These are phyloP conservation scores for Eudyptes chrysolophus DNA, from an alignment of 2,113 vertebrate genomes.

Conservation along the genomic window DNA sequence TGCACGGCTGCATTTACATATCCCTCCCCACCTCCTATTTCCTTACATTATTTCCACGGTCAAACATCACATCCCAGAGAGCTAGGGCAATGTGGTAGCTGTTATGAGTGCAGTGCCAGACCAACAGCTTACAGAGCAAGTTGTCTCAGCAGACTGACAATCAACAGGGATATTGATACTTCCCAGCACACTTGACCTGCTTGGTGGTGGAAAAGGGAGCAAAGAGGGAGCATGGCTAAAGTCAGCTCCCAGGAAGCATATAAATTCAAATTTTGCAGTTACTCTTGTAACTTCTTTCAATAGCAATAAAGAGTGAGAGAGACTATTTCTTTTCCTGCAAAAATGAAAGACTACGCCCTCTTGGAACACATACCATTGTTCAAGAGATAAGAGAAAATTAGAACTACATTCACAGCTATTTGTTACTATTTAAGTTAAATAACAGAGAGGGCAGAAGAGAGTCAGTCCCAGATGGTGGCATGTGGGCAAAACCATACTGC, in stretches of 20 bases:
- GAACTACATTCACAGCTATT: background rate
- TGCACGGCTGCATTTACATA: rapidly evolving
- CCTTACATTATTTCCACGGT: background rate
- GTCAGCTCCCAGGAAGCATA: background rate
- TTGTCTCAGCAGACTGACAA: background rate
- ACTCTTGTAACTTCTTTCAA: background rate
- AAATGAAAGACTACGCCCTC: background rate
- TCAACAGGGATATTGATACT: background rate
- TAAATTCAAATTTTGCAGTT: background rate
- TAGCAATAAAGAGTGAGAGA: background rate
- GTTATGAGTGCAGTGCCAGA: background rate
- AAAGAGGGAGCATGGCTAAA: background rate
- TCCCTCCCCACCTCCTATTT: background rate
- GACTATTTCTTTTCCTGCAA: background rate
- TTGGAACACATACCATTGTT: background rate
- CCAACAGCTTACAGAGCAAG: background rate
- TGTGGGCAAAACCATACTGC: background rate
- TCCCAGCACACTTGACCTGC: background rate
- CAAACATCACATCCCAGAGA: background rate
- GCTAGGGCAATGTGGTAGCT: background rate
- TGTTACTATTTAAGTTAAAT: background rate
- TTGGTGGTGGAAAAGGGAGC: background rate
- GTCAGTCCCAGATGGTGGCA: background rate
- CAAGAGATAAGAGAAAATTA: background rate
- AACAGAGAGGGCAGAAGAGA: constrained; percentile 16